Conservation (phyloP, 2,113 vertebrate genomes). For the Tragelaphus scriptus region DNA sequence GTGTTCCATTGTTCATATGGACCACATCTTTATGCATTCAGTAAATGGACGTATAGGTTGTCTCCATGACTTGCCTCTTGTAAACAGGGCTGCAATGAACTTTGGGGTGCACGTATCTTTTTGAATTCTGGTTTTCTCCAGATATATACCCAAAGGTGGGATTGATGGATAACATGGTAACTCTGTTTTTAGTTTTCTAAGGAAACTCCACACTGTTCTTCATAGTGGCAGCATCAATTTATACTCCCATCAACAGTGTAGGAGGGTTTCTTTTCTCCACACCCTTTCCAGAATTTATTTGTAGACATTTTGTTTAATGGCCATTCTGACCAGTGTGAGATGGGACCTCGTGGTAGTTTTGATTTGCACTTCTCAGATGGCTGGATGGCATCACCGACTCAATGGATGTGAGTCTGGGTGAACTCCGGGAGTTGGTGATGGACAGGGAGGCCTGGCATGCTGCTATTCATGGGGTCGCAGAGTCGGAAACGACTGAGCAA, state of each 20-base stretch:
- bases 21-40: neutral
- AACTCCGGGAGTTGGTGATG: no score
- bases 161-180: neutral
- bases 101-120: neutral
- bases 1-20: neutral
- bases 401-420: no score
- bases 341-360: neutral
- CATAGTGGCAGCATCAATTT: neutral
- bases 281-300: neutral
- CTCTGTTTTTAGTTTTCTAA: neutral
- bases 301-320: neutral
- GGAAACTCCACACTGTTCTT: neutral
- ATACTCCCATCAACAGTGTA: neutral
- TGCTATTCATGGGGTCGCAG: no score
- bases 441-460: no score
- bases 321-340: neutral
- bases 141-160: neutral
- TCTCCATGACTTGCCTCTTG: neutral
- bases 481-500: no score
- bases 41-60: neutral
- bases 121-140: neutral
- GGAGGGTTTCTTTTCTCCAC: neutral
- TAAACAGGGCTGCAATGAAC: neutral
- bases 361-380: neutral
- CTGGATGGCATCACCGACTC: no score